Base-by-base conservation (phyloP, 2,888 invertebrate species). In the Aproaerema taeniolella region DNA sequence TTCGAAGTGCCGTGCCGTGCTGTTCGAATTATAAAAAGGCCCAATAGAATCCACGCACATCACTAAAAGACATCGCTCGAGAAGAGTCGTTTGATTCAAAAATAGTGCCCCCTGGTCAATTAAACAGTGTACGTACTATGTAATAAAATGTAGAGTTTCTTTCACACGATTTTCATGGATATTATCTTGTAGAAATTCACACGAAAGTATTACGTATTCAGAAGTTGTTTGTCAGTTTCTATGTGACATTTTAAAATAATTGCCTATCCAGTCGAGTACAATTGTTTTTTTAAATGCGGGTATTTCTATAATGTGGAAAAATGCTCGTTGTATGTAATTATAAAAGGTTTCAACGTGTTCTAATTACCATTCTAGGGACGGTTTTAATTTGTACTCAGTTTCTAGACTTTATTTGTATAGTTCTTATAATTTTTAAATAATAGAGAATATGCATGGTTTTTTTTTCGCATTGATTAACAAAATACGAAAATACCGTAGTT, bases 191-290 rank as follows among this genome's bases (percentile, higher is more conserved):
- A 5, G 38, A 33, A 17, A 51, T 58, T 68, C 66, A 50, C 64
- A 66, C 55, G 55, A 50, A 58, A 61, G 53, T 55, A 43, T 45
- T 31, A 35, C 31, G 25, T 31, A 49, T 24, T 20, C 25, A 32
- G 12, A 53, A 50, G 39, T 30, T 31, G 28, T 32, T 41, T 38
- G 29, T 52, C 50, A 47, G 52, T 42, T 2, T 17, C 10, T 17
- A 12, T 43, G 45, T 48, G 69, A 68, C 71, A 72, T 72, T 71
- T 68, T 49, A 46, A 57, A 59, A 65, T 67, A 72, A 71, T 71
- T 63, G 49, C 49, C 10, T 35, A 20, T 25, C 24, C 31, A 33
- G 33, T 20, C 10, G 14, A 5, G 30, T 28, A 29, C 12, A 57
- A 60, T 64, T 61, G 55, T 62, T 56, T 53, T 47, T 53, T 50